Conservation (phyloP, 2,888 invertebrate species). For the Parnassius apollo region DNA sequence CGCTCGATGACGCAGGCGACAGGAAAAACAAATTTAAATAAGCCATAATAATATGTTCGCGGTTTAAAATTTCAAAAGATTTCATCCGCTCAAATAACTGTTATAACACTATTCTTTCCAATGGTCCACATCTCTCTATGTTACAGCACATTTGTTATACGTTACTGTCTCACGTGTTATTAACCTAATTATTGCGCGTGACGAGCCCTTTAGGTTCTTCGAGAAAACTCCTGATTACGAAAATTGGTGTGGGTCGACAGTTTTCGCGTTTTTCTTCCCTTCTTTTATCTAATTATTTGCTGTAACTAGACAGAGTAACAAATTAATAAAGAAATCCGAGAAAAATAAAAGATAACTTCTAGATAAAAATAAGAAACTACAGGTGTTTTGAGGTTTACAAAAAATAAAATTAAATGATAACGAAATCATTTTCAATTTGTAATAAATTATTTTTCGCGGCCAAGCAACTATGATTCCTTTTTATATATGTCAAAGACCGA, state of each 20-base stretch:
- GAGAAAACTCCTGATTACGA: conserved; percentile 7
- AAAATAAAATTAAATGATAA: too few species aligned
- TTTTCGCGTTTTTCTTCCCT: conserved; percentile 1
- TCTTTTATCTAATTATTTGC: neutral
- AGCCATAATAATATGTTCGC: conserved; percentile 60
- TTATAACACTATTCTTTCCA: conserved; percentile 55
- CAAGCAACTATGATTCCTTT: neutral
- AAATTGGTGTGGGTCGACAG: conserved; percentile 3
- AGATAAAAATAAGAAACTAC: too few species aligned
- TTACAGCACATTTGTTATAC: conserved; percentile 45
- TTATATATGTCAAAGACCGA: too few species aligned
- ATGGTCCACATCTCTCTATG: conserved; percentile 46
- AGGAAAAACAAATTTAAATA: conserved; percentile 63
- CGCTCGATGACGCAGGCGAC: conserved; percentile 57
- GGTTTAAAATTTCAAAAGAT: conserved; percentile 53
- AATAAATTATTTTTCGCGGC: too few species aligned
- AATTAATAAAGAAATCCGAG: too few species aligned
- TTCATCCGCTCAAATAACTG: conserved; percentile 41
- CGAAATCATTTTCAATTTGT: too few species aligned
- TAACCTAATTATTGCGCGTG: conserved; percentile 27
- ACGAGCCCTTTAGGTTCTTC: conserved; percentile 12
- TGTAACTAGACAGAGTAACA: too few species aligned
- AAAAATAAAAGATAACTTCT: too few species aligned
- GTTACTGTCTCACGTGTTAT: conserved; percentile 33
- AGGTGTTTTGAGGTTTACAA: too few species aligned